Conservation (phyloP, 2,113 vertebrate genomes). For the Origma solitaria region DNA sequence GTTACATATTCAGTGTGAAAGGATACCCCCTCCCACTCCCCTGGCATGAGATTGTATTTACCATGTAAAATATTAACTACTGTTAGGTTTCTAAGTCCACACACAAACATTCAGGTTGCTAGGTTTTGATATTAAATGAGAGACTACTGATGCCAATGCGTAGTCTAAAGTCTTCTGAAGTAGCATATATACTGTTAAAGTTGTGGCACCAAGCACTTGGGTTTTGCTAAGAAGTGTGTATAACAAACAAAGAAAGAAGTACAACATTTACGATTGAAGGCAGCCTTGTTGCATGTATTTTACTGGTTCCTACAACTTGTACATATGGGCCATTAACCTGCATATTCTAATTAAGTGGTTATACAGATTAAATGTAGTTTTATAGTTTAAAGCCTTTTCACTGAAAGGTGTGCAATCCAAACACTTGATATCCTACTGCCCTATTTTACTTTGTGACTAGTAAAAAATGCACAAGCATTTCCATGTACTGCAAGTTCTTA, state of each 20-base stretch:
- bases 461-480: slow-evolving; percentile 39
- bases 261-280: slow-evolving; percentile 63
- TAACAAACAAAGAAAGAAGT: slow-evolving; percentile 1
- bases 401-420: not conserved
- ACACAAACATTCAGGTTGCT: slow-evolving; percentile 49
- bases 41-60: slow-evolving; percentile 34
- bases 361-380: slow-evolving; percentile 43
- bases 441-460: not conserved
- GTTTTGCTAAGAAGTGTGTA: slow-evolving; percentile 44
- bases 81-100: slow-evolving; percentile 57
- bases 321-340: slow-evolving; percentile 28
- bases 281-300: slow-evolving; percentile 64
- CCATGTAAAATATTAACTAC: slow-evolving; percentile 19
- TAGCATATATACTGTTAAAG: slow-evolving; percentile 21
- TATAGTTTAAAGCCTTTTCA: slow-evolving; percentile 54
- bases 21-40: not conserved
- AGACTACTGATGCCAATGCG: slow-evolving; percentile 51
- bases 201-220: slow-evolving; percentile 69
- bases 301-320: slow-evolving; percentile 47
- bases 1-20: slow-evolving; percentile 30
- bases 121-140: slow-evolving; percentile 37
- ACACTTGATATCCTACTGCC: slow-evolving; percentile 15
- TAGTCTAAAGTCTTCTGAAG: slow-evolving; percentile 42
- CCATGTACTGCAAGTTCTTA: slow-evolving; percentile 36
- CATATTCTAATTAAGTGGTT: slow-evolving; percentile 17